Evolutionary conservation across 2,888 invertebrate genomes (phyloP).

Genomic region (Cheiracanthium punctorium): DNA sequence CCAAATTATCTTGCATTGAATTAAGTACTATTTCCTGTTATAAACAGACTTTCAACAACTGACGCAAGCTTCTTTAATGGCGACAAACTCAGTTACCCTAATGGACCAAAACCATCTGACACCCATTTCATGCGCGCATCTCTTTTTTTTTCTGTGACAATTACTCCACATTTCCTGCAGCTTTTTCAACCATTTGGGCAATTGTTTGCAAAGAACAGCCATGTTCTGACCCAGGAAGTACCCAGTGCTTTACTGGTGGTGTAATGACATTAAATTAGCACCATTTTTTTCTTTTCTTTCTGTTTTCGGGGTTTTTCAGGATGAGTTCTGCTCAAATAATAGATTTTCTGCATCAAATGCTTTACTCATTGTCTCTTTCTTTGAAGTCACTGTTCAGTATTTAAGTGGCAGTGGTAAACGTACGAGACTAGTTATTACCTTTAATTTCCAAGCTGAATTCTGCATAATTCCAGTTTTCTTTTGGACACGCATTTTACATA

Average conservation of each 20-base stretch:
- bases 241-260: background rate
- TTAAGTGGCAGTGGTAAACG: background rate
- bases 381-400: background rate
- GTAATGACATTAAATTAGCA: background rate
- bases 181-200: background rate
- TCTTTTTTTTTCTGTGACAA: background rate
- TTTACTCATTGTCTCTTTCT: background rate
- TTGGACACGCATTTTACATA: background rate
- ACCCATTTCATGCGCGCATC: background rate
- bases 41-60: background rate
- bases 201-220: background rate
- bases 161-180: conserved; percentile 10
- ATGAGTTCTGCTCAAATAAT: background rate
- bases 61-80: background rate
- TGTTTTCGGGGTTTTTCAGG: background rate
- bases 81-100: background rate
- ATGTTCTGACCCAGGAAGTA: conserved; percentile 5
- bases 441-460: background rate
- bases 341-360: background rate
- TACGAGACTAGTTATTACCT: background rate
- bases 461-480: background rate
- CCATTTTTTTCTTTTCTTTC: background rate
- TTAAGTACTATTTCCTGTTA: background rate
- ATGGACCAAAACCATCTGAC: background rate
- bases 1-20: background rate